Base-by-base conservation (phyloP, 2,113 vertebrate genomes). In the Periophthalmodon schlosseri region DNA sequence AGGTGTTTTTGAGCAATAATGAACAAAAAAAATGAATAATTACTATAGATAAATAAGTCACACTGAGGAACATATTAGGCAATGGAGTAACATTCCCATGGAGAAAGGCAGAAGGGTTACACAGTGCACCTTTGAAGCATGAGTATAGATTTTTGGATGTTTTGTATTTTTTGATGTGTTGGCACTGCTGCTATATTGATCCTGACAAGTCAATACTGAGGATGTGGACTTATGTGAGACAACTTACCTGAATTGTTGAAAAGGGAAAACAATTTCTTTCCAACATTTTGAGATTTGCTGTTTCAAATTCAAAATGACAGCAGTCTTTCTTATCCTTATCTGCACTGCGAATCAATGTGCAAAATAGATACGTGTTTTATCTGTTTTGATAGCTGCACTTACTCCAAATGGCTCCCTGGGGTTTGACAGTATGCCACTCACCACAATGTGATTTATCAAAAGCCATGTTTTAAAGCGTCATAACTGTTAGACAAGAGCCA, bases 401-500 rank as follows among this genome's bases (percentile, higher is more conserved):
- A 28, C 13, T 34, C 5, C 33, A 63, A 63, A 61, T 63, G 60
- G 14, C 15, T 33, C 15, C 7, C 54, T 57, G 20, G 5, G 10
- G 20, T 57, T 23, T 57, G 54, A 57, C 18, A 21, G 6, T 12
- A 61, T 33, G 23, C 24, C 14, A 61, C 1, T 23, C 13, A 10
- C 15, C 14, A 24, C 10, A 56, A 75, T 70, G 12, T 75, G 36
- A 72, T 68, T 24, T 64, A 33, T 46, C 21, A 2, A 5, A 28
- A 16, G 68, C 24, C 34, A 60, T 28, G 0, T 75, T 54, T 67
- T 68, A 10, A 14, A 71, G n/a, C 49, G 39, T 44, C 12, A 75
- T 54, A 28, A 64, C 20, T 28, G 33, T 65, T 52, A 18, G 50
- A 52, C 50, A 52, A 33, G 20, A 33, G 36, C 21, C 20, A 5